phyloP scores from a whole-genome alignment of 2,113 vertebrate species.

The Gasterosteus aculeatus region DNA sequence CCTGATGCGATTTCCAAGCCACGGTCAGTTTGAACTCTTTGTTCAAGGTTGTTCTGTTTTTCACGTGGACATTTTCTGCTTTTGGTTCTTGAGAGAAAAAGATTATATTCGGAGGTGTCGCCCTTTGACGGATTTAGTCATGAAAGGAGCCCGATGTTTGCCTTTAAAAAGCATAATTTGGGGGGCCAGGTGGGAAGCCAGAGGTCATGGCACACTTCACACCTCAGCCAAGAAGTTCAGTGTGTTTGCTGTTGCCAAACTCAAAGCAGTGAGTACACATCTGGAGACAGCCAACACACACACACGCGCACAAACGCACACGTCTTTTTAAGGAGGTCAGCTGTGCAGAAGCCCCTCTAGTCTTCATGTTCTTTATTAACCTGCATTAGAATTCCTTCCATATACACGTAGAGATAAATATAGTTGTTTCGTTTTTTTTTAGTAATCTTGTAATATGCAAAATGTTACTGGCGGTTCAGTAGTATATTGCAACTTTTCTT shows the following conservation, averaged over 20 bases:
- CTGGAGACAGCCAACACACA: constrained; percentile 40
- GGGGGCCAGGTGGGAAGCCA: constrained; percentile 26
- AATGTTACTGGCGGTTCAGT: not conserved
- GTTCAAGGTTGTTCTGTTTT: not conserved
- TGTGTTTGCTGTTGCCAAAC: constrained; percentile 53
- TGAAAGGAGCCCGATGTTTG: constrained; percentile 31
- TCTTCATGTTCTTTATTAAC: too few relatives aligned
- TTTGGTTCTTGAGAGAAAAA: not conserved
- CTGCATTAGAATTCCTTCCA: not conserved
- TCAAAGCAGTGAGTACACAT: constrained; percentile 57
- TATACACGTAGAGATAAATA: not conserved
- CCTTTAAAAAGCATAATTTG: constrained; percentile 48
- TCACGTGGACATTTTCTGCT: not conserved
- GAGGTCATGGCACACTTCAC: constrained; percentile 64
- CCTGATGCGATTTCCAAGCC: not conserved
- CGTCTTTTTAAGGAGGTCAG: not conserved
- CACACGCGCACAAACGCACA: constrained; percentile 1
- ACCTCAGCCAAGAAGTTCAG: constrained; percentile 40
- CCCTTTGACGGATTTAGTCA: not conserved
- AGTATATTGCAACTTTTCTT: not conserved
- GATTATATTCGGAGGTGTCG: not conserved
- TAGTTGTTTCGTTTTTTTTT: not conserved
- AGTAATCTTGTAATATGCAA: not conserved
- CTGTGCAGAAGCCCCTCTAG: not conserved
- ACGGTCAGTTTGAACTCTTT: too few relatives aligned